Evolutionary conservation across 2,888 invertebrate genomes (phyloP).

Genomic region (Hydropsyche betteni): DNA sequence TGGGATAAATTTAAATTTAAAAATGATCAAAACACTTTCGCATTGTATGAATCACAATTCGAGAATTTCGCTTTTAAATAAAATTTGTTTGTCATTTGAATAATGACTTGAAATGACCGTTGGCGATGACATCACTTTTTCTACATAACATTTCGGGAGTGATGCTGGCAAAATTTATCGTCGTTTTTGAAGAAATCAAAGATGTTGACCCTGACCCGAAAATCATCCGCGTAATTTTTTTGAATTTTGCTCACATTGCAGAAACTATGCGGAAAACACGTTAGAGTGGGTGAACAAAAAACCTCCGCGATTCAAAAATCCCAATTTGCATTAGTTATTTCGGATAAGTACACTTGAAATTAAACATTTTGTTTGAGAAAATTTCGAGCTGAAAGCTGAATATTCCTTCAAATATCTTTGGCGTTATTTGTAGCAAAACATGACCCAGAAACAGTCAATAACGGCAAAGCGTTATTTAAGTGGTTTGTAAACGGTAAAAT

Average conservation of each 20-base stretch:
- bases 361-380: too few species aligned
- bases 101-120: too few species aligned
- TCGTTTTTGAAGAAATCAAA: constrained; percentile 2
- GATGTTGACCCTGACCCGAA: constrained; percentile 27
- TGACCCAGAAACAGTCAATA: constrained; percentile 26
- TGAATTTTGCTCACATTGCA: not conserved
- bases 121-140: too few species aligned
- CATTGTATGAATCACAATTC: too few species aligned
- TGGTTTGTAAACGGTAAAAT: constrained; percentile 24
- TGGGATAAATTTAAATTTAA: too few species aligned
- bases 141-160: too few species aligned
- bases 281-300: constrained; percentile 10
- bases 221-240: not conserved
- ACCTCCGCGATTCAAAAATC: not conserved
- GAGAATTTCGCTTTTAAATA: too few species aligned
- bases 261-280: constrained; percentile 29
- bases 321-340: not conserved
- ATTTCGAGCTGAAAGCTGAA: not conserved
- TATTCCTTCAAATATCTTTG: constrained; percentile 7
- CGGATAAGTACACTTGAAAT: too few species aligned
- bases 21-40: too few species aligned
- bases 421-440: constrained; percentile 21
- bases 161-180: too few species aligned
- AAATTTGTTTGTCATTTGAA: too few species aligned
- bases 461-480: constrained; percentile 22